Base-by-base conservation (phyloP, 2,113 vertebrate genomes). In the Campylomormyrus tamandua region DNA sequence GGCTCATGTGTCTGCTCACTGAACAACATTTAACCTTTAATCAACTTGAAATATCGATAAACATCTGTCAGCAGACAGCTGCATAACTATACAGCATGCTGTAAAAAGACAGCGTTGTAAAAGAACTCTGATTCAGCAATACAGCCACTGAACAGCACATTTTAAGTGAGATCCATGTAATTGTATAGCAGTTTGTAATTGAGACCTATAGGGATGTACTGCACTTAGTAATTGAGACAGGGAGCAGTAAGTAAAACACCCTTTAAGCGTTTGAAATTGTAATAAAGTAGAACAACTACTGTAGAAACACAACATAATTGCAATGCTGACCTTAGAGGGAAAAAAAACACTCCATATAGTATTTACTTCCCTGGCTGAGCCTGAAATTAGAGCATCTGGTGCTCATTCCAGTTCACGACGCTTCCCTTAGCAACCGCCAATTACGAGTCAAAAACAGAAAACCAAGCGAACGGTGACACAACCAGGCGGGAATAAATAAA, bases 381-480 rank as follows among this genome's bases (percentile, higher is more conserved):
- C 66, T 89, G 31, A 89, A 89, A 89, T 89, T 89, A 89, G 48
- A 89, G 48, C 46, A 35, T 83, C 88, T 56, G 70, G 66, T 83
- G 49, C 39, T 89, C 49, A 53, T 83, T 52, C 45, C 74, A 48
- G 48, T 70, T 83, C 31, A 83, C 9, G 49, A 74, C 19, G 31
- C 70, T 24, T 48, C 70, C 52, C 70, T 27, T 42, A 53, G 88
- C 46, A 80, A 89, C 46, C 70, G 5, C 48, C 70, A 77, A 89
- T 89, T 89, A 83, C 19, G 21, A 35, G 48, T 46, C 48, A 50
- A 83, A 77, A 80, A 89, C 46, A 62, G 62, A 74, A 46, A 49
- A 27, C 1, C 88, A 46, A 45, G 13, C 15, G 5, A 77, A 89
- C 48, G 24, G 48, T 39, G 31, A 89, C 48, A 6, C 45, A 80